phyloP scores from a whole-genome alignment of 2,113 vertebrate genomes.

The Thermophis baileyi region DNA sequence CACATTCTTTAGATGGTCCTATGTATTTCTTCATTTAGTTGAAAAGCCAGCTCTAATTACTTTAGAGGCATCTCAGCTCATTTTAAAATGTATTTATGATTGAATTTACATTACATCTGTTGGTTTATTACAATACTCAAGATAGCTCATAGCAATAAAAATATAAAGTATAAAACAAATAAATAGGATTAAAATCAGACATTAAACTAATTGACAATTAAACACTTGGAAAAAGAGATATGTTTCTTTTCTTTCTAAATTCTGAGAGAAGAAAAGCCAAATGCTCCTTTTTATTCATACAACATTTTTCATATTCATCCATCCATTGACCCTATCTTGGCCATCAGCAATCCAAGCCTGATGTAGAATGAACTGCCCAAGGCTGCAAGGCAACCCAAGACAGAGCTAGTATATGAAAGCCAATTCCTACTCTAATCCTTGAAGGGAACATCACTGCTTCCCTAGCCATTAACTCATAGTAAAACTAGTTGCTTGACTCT shows the following conservation, averaged over 20 bases:
- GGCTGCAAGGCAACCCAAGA: background rate
- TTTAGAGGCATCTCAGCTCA: background rate
- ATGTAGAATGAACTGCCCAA: background rate
- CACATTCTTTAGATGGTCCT: background rate
- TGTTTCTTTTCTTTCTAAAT: background rate
- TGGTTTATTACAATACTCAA: background rate
- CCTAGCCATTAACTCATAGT: background rate
- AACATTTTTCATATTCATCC: background rate
- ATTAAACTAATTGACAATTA: background rate
- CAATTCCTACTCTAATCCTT: background rate
- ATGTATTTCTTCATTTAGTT: background rate
- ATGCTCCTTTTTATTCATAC: background rate
- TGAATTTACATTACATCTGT: background rate
- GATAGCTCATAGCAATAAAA: background rate
- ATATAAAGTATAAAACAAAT: background rate
- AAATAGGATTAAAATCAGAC: background rate
- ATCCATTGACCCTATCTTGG: background rate
- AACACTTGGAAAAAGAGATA: background rate
- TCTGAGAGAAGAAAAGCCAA: background rate
- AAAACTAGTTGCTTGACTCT: background rate
- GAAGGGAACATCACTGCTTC: background rate
- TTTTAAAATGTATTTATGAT: background rate
- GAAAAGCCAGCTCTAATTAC: background rate
- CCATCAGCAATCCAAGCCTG: background rate
- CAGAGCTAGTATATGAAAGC: background rate